Evolutionary conservation across 2,797 vertebrate genomes (phyloP).

Genomic region (Spea hammondii): DNA sequence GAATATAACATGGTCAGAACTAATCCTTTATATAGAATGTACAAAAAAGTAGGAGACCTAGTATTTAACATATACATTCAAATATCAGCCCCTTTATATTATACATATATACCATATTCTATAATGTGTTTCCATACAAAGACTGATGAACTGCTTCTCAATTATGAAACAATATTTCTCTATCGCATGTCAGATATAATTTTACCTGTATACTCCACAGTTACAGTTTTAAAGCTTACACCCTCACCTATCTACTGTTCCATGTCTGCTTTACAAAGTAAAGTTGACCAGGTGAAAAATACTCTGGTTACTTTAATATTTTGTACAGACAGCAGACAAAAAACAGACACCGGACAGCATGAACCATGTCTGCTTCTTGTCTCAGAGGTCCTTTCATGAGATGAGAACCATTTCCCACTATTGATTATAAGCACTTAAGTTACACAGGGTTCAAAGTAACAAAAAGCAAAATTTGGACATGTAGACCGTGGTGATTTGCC

Average conservation of each 20-base stretch:
- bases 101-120: too few species aligned
- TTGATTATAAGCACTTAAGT: conserved; percentile 53
- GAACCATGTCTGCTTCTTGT: conserved; percentile 41
- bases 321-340: conserved; percentile 46
- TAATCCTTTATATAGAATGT: too few species aligned
- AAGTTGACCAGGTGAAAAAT: conserved; percentile 34
- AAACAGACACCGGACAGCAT: conserved; percentile 44
- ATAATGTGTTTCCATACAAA: too few species aligned
- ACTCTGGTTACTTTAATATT: conserved; percentile 39
- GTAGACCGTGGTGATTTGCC: conserved; percentile 20
- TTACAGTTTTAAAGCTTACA: not conserved
- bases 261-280: not conserved
- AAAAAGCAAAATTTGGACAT: conserved; percentile 40
- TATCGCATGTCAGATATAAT: too few species aligned
- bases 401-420: conserved; percentile 48
- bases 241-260: not conserved
- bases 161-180: too few species aligned
- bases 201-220: too few species aligned
- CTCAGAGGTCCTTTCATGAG: conserved; percentile 40
- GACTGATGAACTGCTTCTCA: too few species aligned
- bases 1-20: too few species aligned
- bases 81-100: too few species aligned
- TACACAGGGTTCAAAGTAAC: conserved; percentile 42
- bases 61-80: too few species aligned
- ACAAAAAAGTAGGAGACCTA: too few species aligned